A percentile compares a stretch with the other conserved stretches of the same genome.
Evolutionary conservation across 2,113 vertebrate genomes (phyloP).

Genomic region (Elephas maximus): DNA sequence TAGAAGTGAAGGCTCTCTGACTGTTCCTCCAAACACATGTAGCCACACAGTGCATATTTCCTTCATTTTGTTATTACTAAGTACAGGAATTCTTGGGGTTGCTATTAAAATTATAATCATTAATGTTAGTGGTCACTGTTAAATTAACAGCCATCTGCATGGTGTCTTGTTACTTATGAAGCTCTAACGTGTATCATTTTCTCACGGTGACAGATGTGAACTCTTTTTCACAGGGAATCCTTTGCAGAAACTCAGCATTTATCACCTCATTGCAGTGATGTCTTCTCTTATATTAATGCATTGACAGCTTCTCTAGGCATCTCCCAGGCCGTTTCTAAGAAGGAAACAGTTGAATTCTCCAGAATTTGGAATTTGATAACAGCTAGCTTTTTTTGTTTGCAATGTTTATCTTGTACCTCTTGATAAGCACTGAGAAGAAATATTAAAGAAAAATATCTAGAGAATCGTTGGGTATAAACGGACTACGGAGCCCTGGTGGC

Average conservation of each 20-base stretch:
- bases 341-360: background rate
- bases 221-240: background rate
- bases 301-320: background rate
- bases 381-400: background rate
- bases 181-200: background rate
- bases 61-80: background rate
- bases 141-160: background rate
- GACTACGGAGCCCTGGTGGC: background rate
- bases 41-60: background rate
- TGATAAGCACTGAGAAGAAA: background rate
- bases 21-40: background rate
- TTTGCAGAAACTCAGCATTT: background rate
- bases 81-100: background rate
- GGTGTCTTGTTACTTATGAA: background rate
- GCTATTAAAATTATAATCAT: background rate
- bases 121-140: background rate
- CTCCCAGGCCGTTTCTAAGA: constrained; percentile 14
- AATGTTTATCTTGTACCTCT: constrained; percentile 28
- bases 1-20: background rate
- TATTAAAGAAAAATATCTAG: background rate
- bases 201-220: background rate
- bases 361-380: background rate
- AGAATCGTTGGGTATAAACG: background rate
- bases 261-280: background rate
- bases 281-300: background rate